Evolutionary conservation across 1,140 invertebrate species (phyloP), one percentile per base, ranked within the genome.

Genomic region (Pseudomyrmex dendroicus): DNA sequence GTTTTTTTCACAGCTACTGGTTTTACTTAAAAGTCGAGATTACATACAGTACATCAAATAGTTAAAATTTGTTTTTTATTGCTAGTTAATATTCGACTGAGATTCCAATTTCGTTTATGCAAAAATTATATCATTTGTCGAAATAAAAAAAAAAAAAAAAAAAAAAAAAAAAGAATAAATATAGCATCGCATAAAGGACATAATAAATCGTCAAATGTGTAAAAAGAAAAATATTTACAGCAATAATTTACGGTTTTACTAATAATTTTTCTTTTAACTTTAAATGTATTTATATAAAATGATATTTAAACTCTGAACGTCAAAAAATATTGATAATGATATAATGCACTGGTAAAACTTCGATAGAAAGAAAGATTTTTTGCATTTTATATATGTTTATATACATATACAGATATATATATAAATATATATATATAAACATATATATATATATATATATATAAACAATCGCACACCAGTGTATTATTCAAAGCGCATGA

Each of bases 21-120:
- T 82, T 77, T 87, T 84, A 85, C 63, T 56, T 90, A 89, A 70
- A 73, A 59, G 35, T 85, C 56, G 70, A 83, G 76, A 87, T 68
- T 87, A 89, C 64, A 67, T 86, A 90, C 57, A 61, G 89, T 91
- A 86, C 82, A 88, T 91, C 91, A 90, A 91, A 87, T 90, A 90
- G 83, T 80, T 89, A 84, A 76, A 83, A 80, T 84, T 89, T 35
- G 35, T 92, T n/a, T n/a, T n/a, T n/a, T 92, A 92, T 92, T 92
- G 90, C 91, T 92, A 91, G 83, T 85, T 92, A 92, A 92, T 35
- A 35, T 92, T 92, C 91, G 92, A 92, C 92, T 91, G 91, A 88
- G 85, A 89, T 89, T 87, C 76, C 82, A 59, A 74, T 68, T 84
- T 84, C 83, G 54, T 66, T 84, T 82, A 80, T 82, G 72, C 61